Conservation (phyloP, 1,140 invertebrate genomes). For the Bombus vancouverensis region DNA sequence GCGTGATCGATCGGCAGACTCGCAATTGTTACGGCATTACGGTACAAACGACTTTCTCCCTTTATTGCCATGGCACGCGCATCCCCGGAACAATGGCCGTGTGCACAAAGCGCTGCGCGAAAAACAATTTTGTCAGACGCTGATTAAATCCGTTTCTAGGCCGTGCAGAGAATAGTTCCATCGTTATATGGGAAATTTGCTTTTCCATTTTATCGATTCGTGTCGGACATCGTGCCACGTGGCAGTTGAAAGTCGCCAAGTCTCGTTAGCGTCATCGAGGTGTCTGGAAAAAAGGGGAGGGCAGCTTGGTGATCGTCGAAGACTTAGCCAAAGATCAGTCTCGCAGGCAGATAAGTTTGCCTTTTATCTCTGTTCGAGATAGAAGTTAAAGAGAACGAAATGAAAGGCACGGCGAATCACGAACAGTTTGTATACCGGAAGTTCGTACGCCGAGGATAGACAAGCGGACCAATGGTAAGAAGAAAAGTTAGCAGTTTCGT, state of each 20-base stretch:
- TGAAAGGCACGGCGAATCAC: conserved; percentile 11
- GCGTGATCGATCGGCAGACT: background rate
- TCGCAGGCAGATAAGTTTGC: too few relatives aligned
- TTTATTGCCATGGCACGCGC: background rate
- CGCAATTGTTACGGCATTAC: background rate
- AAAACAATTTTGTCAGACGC: conserved; percentile 6
- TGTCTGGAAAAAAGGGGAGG: background rate
- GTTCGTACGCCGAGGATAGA: background rate
- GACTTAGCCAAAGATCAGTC: background rate
- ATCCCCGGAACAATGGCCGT: background rate
- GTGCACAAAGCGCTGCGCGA: background rate
- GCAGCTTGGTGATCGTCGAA: background rate
- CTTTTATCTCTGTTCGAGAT: background rate
- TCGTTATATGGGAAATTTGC: background rate
- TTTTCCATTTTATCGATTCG: background rate
- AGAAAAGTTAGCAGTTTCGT: conserved; percentile 48
- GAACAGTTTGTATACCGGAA: background rate
- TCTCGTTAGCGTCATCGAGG: background rate
- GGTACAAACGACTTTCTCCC: background rate
- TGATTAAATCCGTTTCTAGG: conserved; percentile 20
- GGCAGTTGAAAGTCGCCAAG: conserved; percentile 6
- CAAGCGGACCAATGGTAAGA: conserved; percentile 1
- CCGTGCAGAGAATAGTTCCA: background rate
- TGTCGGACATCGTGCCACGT: background rate
- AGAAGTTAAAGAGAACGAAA: background rate